Evolutionary conservation across 1,140 invertebrate genomes (phyloP).

Genomic region (Drosophila lini): DNA sequence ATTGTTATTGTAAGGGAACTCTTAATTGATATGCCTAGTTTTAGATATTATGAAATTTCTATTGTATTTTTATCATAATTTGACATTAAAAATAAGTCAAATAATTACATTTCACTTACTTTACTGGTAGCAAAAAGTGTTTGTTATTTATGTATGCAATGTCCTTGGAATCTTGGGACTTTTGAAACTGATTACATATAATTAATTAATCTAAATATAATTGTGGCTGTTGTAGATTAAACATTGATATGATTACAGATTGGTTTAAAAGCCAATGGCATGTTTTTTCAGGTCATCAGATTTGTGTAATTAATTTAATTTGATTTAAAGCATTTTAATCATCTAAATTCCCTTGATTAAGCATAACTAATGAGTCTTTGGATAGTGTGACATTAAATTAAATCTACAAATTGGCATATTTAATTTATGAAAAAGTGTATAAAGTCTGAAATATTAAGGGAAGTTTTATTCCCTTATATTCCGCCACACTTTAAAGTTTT

Average conservation of each 20-base stretch:
- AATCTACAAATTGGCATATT: not conserved
- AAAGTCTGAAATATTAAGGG: not conserved
- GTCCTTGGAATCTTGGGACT: not conserved
- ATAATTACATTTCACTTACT: conserved; percentile 4
- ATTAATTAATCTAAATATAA: conserved; percentile 10
- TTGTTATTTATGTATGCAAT: no score
- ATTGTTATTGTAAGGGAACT: not conserved
- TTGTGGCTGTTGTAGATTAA: conserved; percentile 7
- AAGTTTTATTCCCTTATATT: not conserved
- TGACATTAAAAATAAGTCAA: not conserved
- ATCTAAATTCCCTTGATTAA: conserved; percentile 9
- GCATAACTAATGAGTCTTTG: not conserved
- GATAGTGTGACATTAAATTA: not conserved
- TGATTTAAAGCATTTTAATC: conserved; percentile 4
- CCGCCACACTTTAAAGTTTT: not conserved
- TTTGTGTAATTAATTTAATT: conserved; percentile 14
- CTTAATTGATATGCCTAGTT: not conserved
- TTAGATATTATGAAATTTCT: not conserved
- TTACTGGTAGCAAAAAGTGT: not conserved
- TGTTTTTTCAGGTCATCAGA: conserved; percentile 6
- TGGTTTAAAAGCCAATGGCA: conserved; percentile 2
- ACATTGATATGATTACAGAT: not conserved
- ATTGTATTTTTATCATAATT: not conserved
- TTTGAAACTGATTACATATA: conserved; percentile 10
- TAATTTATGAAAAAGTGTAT: conserved; percentile 1